Base-by-base conservation (phyloP, 2,888 invertebrate genomes). In the Theristus sp. region DNA sequence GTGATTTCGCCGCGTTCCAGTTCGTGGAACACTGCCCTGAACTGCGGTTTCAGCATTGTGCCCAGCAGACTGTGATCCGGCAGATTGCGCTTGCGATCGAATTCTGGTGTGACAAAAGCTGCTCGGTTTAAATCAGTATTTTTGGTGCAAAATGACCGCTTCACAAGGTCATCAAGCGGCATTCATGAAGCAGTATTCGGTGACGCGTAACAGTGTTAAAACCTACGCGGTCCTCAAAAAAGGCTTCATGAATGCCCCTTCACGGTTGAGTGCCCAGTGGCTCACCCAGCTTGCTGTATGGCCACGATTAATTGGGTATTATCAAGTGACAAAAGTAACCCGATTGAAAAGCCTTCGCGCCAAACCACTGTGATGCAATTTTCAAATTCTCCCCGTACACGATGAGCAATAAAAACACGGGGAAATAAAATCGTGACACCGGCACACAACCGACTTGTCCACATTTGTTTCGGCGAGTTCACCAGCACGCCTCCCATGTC, bases 401-500 rank as follows among this genome's bases (percentile, higher is more conserved):
- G 49, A 2, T 3, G 22, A 49, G 20, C 3, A 2, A 22, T 3
- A 13, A 22, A 49, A 49, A 13, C n/a, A n/a, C n/a, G n/a, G n/a
- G n/a, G n/a, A n/a, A n/a, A n/a, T n/a, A n/a, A n/a, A n/a, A n/a
- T n/a, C 22, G 10, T 2, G 20, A 49, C 49, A 26, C 66, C 72
- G 70, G 63, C 13, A 62, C 59, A 59, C 24, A 22, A 57, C n/a
- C n/a, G n/a, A n/a, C 69, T 62, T 52, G 60, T 62, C 71, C 76
- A 76, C 25, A 69, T 57, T 13, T 62, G 58, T 59, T 70, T 64
- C 2, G 77, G 78, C 2, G 73, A 69, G 1, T 76, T 76, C 1
- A 77, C 63, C 0, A 78, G 64, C 0, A 78, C 78, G 2, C 78
- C 78, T 46, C 78, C 78, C 72, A 78, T 70, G 66, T 78, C 78